These are phyloP conservation scores for Condylura cristata DNA, from an alignment of 2,113 vertebrate species.

Conservation along the genomic window DNA sequence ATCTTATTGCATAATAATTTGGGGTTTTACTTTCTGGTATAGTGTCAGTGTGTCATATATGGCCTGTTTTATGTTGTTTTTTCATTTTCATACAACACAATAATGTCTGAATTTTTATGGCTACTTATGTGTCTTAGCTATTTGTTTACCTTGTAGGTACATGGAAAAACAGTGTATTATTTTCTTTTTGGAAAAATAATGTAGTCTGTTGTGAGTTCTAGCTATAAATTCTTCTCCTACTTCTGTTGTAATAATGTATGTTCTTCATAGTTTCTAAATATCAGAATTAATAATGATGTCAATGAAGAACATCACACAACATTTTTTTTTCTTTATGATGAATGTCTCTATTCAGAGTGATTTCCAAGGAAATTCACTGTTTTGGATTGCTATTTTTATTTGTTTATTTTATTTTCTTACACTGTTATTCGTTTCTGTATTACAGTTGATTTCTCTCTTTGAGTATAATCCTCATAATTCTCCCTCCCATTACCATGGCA, in stretches of 20 bases:
- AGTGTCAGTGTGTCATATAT: too few relatives aligned
- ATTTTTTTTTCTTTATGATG: not conserved
- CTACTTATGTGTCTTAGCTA: not conserved
- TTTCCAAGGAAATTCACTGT: not conserved
- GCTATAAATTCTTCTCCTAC: accelerated
- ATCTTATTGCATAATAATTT: too few relatives aligned
- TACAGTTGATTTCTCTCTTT: too few relatives aligned
- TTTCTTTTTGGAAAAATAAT: not conserved
- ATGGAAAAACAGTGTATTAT: not conserved
- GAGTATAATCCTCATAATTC: too few relatives aligned
- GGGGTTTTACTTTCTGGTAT: too few relatives aligned
- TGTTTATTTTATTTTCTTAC: too few relatives aligned
- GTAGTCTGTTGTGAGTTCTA: not conserved
- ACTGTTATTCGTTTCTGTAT: too few relatives aligned
- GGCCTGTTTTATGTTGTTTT: too few relatives aligned
- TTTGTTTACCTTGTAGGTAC: not conserved
- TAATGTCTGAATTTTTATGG: not conserved
- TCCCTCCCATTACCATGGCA: too few relatives aligned
- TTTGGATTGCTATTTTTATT: not conserved
- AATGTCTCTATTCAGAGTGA: not conserved
- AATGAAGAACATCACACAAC: not conserved
- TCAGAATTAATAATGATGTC: not conserved
- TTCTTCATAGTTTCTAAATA: conserved; percentile 5
- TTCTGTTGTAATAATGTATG: not conserved
- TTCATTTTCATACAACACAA: not conserved